These are phyloP conservation scores for Tetragnatha montana DNA, from an alignment of 2,888 invertebrate genomes.

Conservation along the genomic window DNA sequence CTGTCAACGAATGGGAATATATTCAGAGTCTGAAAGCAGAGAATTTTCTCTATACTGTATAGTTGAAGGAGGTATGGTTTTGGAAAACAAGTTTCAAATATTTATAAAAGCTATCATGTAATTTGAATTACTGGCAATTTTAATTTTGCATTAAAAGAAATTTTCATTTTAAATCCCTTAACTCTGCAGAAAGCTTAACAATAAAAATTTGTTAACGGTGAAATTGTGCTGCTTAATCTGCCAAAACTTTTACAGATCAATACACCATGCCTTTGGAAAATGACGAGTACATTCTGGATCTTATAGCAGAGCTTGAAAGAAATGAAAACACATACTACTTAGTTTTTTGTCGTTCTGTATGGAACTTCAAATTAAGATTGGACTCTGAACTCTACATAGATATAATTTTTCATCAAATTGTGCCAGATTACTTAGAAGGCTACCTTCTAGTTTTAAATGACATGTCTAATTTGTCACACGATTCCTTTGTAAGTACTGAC, in stretches of 20 bases:
- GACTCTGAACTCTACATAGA: slow-evolving; percentile 97
- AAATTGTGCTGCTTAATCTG: too few relatives aligned
- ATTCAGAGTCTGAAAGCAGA: slow-evolving; percentile 86
- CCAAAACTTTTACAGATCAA: slow-evolving; percentile 75
- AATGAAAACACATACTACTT: slow-evolving; percentile 96
- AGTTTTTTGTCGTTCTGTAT: slow-evolving; percentile 97
- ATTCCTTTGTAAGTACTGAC: slow-evolving; percentile 30
- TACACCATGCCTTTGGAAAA: slow-evolving; percentile 96
- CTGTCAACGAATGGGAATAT: slow-evolving; percentile 80
- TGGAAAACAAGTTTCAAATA: too few relatives aligned
- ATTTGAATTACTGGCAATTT: too few relatives aligned
- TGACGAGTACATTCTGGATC: slow-evolving; percentile 96
- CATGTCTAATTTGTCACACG: slow-evolving; percentile 76
- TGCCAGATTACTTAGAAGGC: slow-evolving; percentile 96
- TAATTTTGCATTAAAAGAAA: too few relatives aligned
- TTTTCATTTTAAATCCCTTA: too few relatives aligned
- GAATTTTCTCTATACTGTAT: slow-evolving; percentile 98
- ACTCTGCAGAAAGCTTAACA: too few relatives aligned
- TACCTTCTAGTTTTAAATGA: slow-evolving; percentile 87
- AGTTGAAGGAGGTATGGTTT: slow-evolving; percentile 88
- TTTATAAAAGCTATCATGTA: too few relatives aligned
- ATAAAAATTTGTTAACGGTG: too few relatives aligned
- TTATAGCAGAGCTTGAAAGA: slow-evolving; percentile 94
- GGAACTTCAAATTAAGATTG: slow-evolving; percentile 79
- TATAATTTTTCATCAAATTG: slow-evolving; percentile 95